Evolutionary conservation across 2,888 invertebrate genomes (phyloP).

Genomic region (Reticulitermes lucifugus): DNA sequence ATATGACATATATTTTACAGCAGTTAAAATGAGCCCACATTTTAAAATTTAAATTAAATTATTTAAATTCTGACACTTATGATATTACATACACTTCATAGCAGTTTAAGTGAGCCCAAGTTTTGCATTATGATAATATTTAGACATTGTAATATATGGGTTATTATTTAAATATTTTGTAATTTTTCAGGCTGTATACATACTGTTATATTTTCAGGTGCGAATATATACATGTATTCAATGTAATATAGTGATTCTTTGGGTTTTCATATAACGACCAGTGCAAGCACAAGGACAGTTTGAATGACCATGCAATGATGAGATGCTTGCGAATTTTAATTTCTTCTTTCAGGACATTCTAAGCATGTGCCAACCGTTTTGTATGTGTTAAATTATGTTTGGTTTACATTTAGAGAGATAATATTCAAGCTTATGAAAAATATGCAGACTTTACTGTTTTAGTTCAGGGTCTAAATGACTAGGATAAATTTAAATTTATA

Average conservation of each 20-base stretch:
- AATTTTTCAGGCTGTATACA: neutral
- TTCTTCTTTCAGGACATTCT: too few species aligned
- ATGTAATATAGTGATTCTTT: neutral
- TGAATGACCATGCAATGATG: neutral
- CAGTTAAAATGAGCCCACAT: slow-evolving; percentile 1
- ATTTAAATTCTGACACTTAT: neutral
- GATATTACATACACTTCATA: neutral
- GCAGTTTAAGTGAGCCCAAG: neutral
- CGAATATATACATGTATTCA: neutral
- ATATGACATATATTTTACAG: neutral
- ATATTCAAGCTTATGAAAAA: too few species aligned
- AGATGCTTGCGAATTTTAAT: neutral
- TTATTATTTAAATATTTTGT: neutral
- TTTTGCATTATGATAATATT: neutral
- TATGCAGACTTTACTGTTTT: too few species aligned
- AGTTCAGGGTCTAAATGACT: too few species aligned
- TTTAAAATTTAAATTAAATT: neutral
- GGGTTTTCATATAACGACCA: neutral
- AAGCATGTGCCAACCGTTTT: too few species aligned
- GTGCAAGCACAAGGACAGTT: neutral
- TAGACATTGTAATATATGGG: neutral
- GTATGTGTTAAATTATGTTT: too few species aligned
- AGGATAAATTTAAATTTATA: too few species aligned
- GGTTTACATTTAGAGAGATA: too few species aligned
- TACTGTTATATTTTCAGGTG: neutral